Conservation (phyloP, 2,797 vertebrate species). For the Geotria australis region DNA sequence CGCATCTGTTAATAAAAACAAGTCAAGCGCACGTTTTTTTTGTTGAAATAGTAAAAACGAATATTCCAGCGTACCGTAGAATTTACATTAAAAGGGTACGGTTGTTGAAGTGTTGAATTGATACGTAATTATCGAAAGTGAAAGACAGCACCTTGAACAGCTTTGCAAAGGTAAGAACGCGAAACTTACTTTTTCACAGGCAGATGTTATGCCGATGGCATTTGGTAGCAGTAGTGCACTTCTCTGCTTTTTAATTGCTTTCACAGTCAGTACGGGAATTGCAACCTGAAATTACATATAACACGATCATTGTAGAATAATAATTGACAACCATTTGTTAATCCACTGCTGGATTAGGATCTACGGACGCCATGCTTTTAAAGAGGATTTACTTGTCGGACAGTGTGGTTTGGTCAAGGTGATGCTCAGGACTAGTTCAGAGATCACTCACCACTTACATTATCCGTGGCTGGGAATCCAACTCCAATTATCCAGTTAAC, state of each 20-base stretch:
- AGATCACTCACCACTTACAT: too few species aligned
- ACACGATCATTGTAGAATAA: not conserved
- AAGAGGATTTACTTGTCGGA: not conserved
- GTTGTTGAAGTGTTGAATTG: not conserved
- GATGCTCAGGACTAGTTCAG: not conserved
- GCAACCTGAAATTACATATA: slow-evolving; percentile 30
- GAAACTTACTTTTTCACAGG: slow-evolving; percentile 36
- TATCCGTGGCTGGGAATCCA: too few species aligned
- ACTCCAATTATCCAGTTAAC: too few species aligned
- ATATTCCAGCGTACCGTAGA: not conserved
- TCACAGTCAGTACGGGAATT: slow-evolving; percentile 46
- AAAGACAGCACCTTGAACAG: too few species aligned
- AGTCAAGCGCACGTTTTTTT: not conserved
- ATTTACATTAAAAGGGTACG: not conserved
- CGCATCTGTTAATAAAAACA: not conserved
- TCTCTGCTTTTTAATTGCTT: slow-evolving; percentile 71
- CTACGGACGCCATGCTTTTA: not conserved
- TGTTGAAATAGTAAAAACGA: not conserved
- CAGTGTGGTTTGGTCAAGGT: not conserved
- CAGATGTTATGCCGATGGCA: slow-evolving; percentile 45
- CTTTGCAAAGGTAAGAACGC: not conserved
- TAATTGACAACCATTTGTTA: too few species aligned
- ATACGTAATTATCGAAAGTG: not conserved
- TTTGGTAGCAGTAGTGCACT: slow-evolving; percentile 84
- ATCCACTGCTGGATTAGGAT: not conserved